Percentiles rank a stretch among this genome's conserved stretches.
phyloP scores from a whole-genome alignment of 2,113 vertebrate genomes.

The Tauraco erythrolophus region DNA sequence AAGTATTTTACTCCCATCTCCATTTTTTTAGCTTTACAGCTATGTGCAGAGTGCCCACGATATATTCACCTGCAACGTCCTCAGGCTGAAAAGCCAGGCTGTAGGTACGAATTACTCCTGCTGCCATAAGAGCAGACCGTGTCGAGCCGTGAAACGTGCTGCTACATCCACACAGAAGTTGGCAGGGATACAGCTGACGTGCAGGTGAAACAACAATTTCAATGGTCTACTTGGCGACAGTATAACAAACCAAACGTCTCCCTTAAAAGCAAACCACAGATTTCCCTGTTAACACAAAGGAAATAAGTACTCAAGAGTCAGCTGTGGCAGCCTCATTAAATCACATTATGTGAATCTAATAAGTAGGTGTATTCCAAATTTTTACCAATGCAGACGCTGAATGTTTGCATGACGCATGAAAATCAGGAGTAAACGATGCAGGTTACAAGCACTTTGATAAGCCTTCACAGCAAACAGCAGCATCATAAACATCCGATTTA shows the following conservation, averaged over 20 bases:
- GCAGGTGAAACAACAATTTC: neutral
- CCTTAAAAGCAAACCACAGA: neutral
- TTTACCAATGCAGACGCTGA: neutral
- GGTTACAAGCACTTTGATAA: neutral
- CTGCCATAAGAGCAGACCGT: neutral
- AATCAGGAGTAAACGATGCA: neutral
- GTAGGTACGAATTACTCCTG: neutral
- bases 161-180: neutral
- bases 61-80: neutral
- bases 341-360: neutral
- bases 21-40: neutral
- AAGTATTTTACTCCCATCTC: neutral
- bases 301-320: neutral
- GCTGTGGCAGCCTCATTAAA: conserved; percentile 6
- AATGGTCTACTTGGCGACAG: neutral
- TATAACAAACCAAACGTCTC: neutral
- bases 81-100: neutral
- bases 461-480: neutral
- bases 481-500: neutral
- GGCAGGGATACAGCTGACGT: neutral
- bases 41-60: neutral
- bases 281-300: neutral
- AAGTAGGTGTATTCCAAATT: neutral
- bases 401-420: neutral
- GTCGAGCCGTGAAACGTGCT: neutral